Conservation (phyloP, 2,797 vertebrate genomes). For the Xenopus petersii region DNA sequence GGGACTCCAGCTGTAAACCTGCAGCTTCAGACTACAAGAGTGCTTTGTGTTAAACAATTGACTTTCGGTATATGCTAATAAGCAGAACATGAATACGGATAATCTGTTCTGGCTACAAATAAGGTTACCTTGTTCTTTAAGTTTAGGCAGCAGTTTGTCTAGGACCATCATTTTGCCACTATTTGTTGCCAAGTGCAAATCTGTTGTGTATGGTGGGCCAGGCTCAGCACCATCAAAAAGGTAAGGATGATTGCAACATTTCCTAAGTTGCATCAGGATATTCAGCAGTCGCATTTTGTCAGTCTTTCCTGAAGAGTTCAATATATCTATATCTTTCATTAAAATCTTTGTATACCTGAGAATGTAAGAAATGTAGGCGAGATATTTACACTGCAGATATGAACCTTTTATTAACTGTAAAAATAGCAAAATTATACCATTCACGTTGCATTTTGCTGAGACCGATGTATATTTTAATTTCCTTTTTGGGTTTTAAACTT, state of each 20-base stretch:
- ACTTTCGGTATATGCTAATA: too few species aligned
- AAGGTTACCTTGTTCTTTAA: constrained; percentile 86
- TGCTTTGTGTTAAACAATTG: too few species aligned
- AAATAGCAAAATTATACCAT: constrained; percentile 71
- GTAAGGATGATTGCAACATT: constrained; percentile 97
- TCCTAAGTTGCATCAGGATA: constrained; percentile 94
- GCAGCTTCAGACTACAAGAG: too few species aligned
- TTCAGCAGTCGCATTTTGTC: constrained; percentile 97
- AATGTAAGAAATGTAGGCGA: constrained; percentile 3
- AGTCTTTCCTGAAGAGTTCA: constrained; percentile 97
- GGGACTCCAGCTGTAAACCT: too few species aligned
- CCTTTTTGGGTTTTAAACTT: constrained; percentile 93
- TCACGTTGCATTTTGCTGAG: constrained; percentile 99
- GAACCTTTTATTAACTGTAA: not conserved
- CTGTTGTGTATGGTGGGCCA: constrained; percentile 94
- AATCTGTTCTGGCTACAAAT: too few species aligned
- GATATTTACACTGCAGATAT: too few species aligned
- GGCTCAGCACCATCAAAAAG: constrained; percentile 96
- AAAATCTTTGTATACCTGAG: constrained; percentile 94
- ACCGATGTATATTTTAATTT: constrained; percentile 97
- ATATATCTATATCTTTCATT: constrained; percentile 98
- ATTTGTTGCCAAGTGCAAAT: constrained; percentile 94
- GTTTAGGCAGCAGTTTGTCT: constrained; percentile 90
- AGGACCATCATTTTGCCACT: constrained; percentile 96
- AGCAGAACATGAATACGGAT: too few species aligned